Conservation (phyloP, 2,888 invertebrate species). For the Rhyacophila evoluta region DNA sequence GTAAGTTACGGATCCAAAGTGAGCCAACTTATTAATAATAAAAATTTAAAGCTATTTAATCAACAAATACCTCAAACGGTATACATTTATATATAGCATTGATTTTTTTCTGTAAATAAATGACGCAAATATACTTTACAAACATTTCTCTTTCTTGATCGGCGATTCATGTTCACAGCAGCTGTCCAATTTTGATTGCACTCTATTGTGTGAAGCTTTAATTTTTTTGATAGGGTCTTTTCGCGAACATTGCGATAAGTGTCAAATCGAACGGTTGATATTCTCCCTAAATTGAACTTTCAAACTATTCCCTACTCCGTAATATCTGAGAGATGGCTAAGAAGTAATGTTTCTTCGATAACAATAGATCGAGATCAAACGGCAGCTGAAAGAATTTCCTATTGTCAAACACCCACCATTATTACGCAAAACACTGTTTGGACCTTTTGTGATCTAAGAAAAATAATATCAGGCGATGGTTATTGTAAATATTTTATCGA, state of each 20-base stretch:
- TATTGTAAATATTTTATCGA: neutral
- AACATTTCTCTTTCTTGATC: neutral
- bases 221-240: neutral
- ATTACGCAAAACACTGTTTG: neutral
- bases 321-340: neutral
- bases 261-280: slow-evolving; percentile 12
- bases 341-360: neutral
- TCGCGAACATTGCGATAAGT: slow-evolving; percentile 6
- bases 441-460: neutral
- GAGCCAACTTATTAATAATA: too few relatives aligned
- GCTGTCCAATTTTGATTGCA: neutral
- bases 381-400: neutral
- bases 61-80: too few relatives aligned
- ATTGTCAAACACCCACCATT: slow-evolving; percentile 16
- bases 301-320: neutral
- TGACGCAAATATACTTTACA: too few relatives aligned
- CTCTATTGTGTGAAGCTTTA: neutral
- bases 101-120: too few relatives aligned
- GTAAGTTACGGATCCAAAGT: too few relatives aligned
- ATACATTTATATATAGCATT: too few relatives aligned
- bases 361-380: neutral
- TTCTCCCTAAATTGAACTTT: neutral
- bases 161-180: neutral
- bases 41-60: too few relatives aligned
- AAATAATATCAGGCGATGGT: neutral